Base-by-base conservation (phyloP, 35 echinoderm and acorn worm species). In the Ptychodera flava region DNA sequence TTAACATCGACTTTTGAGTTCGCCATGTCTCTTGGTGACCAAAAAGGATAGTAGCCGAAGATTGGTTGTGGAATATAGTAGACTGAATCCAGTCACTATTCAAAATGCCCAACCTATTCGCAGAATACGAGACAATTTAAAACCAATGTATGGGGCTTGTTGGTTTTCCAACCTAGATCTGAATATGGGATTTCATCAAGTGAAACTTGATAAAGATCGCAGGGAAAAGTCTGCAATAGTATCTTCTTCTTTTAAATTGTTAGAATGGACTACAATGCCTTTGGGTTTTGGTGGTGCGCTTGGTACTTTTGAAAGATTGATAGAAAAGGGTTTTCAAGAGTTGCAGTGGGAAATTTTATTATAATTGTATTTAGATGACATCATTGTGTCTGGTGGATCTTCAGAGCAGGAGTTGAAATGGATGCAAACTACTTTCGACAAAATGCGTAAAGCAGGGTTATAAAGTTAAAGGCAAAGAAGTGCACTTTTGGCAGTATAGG, bases 21-120 rank as follows among this genome's bases (percentile, higher is more conserved):
- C 78, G 16, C 85, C 35, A n/a, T 16, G 83, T 28, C 80, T 94
- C 0, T 34, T 88, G 28, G 93, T 91, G 16, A 30, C 35, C 12
- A 93, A 90, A 30, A 91, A 92, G 81, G 90, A 88, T 78, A 36
- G 78, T 38, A 34, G 35, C 16, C 79, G 81, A 28, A 1, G 92
- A 1, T 90, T 90, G 36, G 90, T 88, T 78, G 29, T 90, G 16
- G 92, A 93, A 35, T 93, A 87, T 52, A 16, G 92, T 32, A 36
- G 76, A 64, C 14, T 93, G 0, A 93, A 93, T 35, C 36, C 14
- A 15, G 29, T 83, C 29, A 88, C 89, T 37, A 78, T 30, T 0
- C 87, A 83, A 33, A 89, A 94, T 83, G 85, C 92, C 1, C 87
- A 86, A 79, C 89, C 92, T 0, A n/a, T 94, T 32, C 89, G 85